Evolutionary conservation across 2,888 invertebrate genomes (phyloP).

Genomic region (Congeria kusceri): DNA sequence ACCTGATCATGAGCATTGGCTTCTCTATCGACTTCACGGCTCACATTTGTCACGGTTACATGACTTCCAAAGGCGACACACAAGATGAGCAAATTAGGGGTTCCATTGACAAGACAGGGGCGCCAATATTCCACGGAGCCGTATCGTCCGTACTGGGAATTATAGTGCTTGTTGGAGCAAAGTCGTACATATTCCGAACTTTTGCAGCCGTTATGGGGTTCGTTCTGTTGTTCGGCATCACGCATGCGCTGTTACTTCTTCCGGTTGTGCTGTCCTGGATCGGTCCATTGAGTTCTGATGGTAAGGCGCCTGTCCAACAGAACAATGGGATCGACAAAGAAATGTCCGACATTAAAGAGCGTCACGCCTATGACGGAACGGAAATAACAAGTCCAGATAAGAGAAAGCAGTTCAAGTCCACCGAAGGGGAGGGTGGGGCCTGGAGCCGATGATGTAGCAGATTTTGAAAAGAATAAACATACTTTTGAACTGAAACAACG

Average conservation of each 20-base stretch:
- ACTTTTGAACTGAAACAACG: too few species aligned
- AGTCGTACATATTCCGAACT: slow-evolving; percentile 66
- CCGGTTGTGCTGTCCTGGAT: slow-evolving; percentile 66
- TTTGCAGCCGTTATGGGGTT: slow-evolving; percentile 71
- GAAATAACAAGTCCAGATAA: too few species aligned
- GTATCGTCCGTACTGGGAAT: slow-evolving; percentile 70
- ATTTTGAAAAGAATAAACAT: too few species aligned
- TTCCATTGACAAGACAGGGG: slow-evolving; percentile 63
- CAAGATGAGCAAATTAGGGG: slow-evolving; percentile 47
- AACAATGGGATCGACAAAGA: too few species aligned
- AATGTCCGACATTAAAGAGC: too few species aligned
- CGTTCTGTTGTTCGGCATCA: slow-evolving; percentile 66
- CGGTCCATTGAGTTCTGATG: slow-evolving; percentile 21
- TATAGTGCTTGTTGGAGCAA: slow-evolving; percentile 54
- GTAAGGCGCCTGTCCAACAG: too few species aligned
- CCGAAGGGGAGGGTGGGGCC: too few species aligned
- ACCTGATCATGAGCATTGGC: slow-evolving; percentile 79
- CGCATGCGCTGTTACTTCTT: slow-evolving; percentile 64
- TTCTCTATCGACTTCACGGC: slow-evolving; percentile 78
- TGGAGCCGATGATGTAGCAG: too few species aligned
- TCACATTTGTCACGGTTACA: slow-evolving; percentile 71
- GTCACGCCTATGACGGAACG: too few species aligned
- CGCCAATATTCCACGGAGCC: slow-evolving; percentile 69
- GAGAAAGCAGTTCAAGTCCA: too few species aligned
- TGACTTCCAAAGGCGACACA: slow-evolving; percentile 41